Percentiles rank a stretch among this genome's conserved stretches.
These are phyloP conservation scores for Oncorhynchus gorbuscha DNA, from an alignment of 2,113 vertebrate species.

Conservation along the genomic window DNA sequence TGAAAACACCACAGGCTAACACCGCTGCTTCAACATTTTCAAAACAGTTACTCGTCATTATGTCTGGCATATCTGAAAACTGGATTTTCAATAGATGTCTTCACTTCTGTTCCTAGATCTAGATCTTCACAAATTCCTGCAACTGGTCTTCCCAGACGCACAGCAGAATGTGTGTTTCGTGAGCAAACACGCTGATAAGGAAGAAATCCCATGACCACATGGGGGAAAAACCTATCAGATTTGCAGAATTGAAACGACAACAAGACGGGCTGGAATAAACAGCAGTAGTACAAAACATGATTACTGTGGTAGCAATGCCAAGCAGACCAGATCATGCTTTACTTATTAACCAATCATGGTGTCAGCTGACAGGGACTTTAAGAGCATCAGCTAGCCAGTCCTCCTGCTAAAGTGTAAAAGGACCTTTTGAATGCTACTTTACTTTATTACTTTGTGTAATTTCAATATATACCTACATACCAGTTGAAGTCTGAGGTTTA, in stretches of 20 bases:
- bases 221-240: conserved; percentile 51
- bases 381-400: not conserved
- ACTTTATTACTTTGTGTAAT: too few species aligned
- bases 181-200: conserved; percentile 34
- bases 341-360: conserved; percentile 72
- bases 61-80: not conserved
- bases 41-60: conserved; percentile 11
- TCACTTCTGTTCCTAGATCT: conserved; percentile 16
- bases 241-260: conserved; percentile 62
- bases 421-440: too few species aligned
- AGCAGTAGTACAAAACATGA: conserved; percentile 49
- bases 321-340: conserved; percentile 67
- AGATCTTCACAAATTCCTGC: not conserved
- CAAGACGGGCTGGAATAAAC: conserved; percentile 51
- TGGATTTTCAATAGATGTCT: conserved; percentile 12
- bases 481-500: too few species aligned
- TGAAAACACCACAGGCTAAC: conserved; percentile 13
- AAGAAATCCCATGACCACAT: conserved; percentile 56
- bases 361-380: conserved; percentile 5
- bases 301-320: conserved; percentile 50
- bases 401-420: too few species aligned
- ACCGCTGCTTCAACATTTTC: conserved; percentile 1
- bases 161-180: conserved; percentile 19
- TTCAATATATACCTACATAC: too few species aligned
- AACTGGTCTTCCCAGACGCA: conserved; percentile 5